These are phyloP conservation scores for Mus caroli DNA, from an alignment of 2,797 vertebrate genomes.

Conservation along the genomic window DNA sequence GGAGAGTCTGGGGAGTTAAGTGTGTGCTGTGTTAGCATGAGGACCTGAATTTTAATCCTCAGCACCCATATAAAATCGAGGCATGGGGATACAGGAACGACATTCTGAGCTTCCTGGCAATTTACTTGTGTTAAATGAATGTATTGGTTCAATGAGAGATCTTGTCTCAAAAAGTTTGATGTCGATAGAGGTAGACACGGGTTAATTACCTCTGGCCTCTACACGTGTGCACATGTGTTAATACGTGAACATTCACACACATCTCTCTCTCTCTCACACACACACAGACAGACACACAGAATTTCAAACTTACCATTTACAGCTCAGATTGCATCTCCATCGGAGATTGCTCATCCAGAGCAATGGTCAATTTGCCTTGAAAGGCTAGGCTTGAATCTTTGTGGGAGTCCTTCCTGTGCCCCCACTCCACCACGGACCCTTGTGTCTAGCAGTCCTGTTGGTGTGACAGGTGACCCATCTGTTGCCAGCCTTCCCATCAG, in stretches of 20 bases:
- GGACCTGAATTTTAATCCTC: background rate
- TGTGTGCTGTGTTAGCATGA: background rate
- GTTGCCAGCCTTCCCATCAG: fast-evolving
- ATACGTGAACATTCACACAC: too few relatives aligned
- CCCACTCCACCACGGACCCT: background rate
- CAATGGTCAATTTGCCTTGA: background rate
- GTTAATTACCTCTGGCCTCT: background rate
- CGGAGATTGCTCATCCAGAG: background rate
- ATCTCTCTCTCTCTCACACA: too few relatives aligned
- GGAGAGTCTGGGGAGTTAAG: background rate
- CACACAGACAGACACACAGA: background rate
- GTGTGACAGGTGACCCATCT: background rate
- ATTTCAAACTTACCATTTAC: background rate
- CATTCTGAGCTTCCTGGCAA: background rate
- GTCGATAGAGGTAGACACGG: background rate
- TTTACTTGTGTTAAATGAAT: background rate
- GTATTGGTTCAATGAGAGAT: background rate
- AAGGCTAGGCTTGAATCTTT: fast-evolving
- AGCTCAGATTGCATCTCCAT: background rate
- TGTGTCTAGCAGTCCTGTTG: background rate
- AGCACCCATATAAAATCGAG: background rate
- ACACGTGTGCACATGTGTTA: too few relatives aligned
- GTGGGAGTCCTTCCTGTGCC: background rate
- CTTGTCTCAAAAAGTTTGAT: background rate
- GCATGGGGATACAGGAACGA: background rate